Conservation (phyloP, 2,797 vertebrate genomes). For the Apogon hyalosoma region DNA sequence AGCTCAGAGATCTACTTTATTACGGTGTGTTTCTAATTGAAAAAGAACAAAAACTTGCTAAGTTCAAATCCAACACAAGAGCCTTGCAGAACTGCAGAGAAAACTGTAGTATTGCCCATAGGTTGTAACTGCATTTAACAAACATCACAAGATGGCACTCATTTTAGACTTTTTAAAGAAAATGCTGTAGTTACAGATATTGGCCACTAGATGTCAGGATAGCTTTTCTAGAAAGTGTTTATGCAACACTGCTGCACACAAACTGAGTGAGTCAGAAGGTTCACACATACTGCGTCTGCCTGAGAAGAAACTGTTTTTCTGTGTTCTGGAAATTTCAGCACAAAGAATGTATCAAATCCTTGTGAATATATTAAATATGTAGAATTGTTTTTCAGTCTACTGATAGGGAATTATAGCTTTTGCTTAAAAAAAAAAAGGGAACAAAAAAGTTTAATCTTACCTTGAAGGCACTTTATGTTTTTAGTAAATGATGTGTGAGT, state of each 20-base stretch:
- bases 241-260: background rate
- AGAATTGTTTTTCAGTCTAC: background rate
- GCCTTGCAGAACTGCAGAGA: background rate
- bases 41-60: too few relatives aligned
- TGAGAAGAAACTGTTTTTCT: background rate
- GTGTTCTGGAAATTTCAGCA: constrained; percentile 5
- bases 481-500: too few relatives aligned
- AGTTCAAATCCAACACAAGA: background rate
- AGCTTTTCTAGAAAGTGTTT: constrained; percentile 13
- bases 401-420: background rate
- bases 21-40: too few relatives aligned
- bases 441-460: background rate
- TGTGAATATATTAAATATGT: background rate
- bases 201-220: constrained; percentile 75
- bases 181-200: constrained; percentile 9
- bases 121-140: constrained; percentile 2
- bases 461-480: background rate
- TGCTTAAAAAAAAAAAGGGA: background rate
- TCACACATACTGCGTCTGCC: background rate
- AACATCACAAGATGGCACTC: constrained; percentile 13
- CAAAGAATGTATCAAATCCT: background rate
- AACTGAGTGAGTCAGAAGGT: background rate
- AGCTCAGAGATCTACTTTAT: too few relatives aligned
- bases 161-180: background rate
- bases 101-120: background rate